Evolutionary conservation across 1,140 invertebrate genomes (phyloP).

Genomic region (Chrysopa pallens): DNA sequence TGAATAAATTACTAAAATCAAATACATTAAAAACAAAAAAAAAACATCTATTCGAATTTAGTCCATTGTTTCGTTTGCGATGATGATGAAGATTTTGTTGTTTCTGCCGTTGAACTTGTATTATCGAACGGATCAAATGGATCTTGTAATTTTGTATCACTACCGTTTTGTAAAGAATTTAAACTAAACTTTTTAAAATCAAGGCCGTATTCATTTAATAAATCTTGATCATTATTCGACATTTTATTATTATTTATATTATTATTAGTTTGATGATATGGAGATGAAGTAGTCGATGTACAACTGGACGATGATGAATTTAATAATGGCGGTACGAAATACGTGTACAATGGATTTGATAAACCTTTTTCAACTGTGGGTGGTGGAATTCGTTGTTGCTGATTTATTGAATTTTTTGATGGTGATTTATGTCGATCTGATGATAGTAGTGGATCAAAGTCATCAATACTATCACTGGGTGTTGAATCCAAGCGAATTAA

Average conservation of each 20-base stretch:
- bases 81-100: not conserved
- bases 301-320: not conserved
- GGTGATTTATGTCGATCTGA: constrained; percentile 12
- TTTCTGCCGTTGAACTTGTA: not conserved
- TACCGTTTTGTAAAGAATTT: not conserved
- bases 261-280: constrained; percentile 4
- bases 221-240: constrained; percentile 22
- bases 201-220: constrained; percentile 33
- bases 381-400: constrained; percentile 7
- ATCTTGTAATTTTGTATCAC: not conserved
- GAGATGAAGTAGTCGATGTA: constrained; percentile 1
- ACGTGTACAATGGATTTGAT: constrained; percentile 19
- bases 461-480: constrained; percentile 29
- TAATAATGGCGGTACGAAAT: constrained; percentile 15
- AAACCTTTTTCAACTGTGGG: constrained; percentile 13
- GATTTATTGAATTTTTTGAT: constrained; percentile 1
- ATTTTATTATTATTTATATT: not conserved
- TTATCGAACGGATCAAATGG: not conserved
- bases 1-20: no score
- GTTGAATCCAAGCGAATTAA: constrained; percentile 38
- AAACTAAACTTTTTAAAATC: constrained; percentile 24
- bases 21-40: no score
- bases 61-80: not conserved
- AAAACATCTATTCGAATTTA: not conserved
- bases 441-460: constrained; percentile 38